Base-by-base conservation (phyloP, 2,113 vertebrate genomes). In the Bostrychus sinensis region DNA sequence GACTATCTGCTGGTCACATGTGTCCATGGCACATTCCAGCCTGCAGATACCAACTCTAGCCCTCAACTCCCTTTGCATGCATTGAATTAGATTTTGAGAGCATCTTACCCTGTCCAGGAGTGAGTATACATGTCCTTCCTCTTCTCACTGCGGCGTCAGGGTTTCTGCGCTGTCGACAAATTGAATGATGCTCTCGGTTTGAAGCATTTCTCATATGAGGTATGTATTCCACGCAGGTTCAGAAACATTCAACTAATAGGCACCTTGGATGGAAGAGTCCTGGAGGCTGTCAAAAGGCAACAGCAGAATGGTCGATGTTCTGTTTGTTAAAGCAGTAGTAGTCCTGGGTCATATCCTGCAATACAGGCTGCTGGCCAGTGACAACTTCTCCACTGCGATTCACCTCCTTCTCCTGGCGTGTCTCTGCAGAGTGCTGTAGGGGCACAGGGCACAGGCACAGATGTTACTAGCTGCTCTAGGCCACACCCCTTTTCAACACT, bases 401-500 rank as follows among this genome's bases (percentile, higher is more conserved):
- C 45, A 25, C 62, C 80, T 76, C 64, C 48, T 51, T 51, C 78
- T 62, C 64, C 67, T 79, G 4, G 68, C 63, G 81, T 78, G 73
- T 78, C 82, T 84, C 83, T 77, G 81, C 85, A 83, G 75, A 88
- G 69, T 62, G 82, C 80, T n/a, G 72, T 62, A 81, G 68, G 84
- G 78, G 84, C 71, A 77, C 79, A 83, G 72, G 80, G 73, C 81
- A 88, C 71, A 82, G 71, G 71, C 90, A 90, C 93, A 92, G 91
- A 92, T 92, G 93, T 90, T 92, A 85, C 84, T 81, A 72, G 70
- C 74, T 56, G 41, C 55, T n/a, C 8, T n/a, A 88, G 72, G 78
- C 80, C 90, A 90, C 91, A 59, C 92, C 93, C 77, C 84, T 89
- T 92, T 91, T 90, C 82, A 89, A 88, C 88, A 91, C 87, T 82